Evolutionary conservation across 2,888 invertebrate genomes (phyloP), one percentile per base, ranked within the genome.

Genomic region (Labia minor): DNA sequence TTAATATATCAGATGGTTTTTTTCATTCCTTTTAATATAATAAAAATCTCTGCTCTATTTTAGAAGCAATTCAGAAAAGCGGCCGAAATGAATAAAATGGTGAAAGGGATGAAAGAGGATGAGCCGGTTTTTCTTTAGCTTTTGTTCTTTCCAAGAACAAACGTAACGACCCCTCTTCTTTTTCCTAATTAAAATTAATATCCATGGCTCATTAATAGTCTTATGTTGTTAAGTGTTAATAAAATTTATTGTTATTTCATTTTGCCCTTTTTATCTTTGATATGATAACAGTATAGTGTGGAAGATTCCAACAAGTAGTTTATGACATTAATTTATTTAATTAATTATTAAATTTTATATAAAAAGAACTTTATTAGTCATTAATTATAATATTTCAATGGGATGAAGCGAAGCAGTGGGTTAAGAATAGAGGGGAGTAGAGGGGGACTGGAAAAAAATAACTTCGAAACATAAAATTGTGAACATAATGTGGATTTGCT

Each of bases 211-310:
- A 49, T 49, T 49, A 49, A 49, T 49, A 49, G 8, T 49, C 49
- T 16, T 49, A 16, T 49, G 49, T 14, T 49, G 49, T 49, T 49
- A 49, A 49, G 49, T 49, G 49, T 49, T 49, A 49, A 49, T 49
- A 49, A 49, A 49, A 49, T 49, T 49, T 49, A 49, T 49, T 49
- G n/a, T 49, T 49, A 49, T 49, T 49, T n/a, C 49, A 49, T 49
- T 49, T 49, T 4, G 6, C 16, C 49, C 14, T 14, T 14, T 16
- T 16, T 49, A 16, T 49, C 49, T 49, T 49, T 49, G 49, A n/a
- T 49, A 49, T n/a, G 49, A 49, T 16, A 16, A 14, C 2, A 16
- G 16, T 3, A 49, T 49, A 49, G n/a, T 49, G 16, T 49, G n/a
- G 16, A 49, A 49, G 49, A 49, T 49, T 49, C 49, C 49, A 49